Conservation (phyloP, 2,113 vertebrate genomes). For the Desmodus rotundus region DNA sequence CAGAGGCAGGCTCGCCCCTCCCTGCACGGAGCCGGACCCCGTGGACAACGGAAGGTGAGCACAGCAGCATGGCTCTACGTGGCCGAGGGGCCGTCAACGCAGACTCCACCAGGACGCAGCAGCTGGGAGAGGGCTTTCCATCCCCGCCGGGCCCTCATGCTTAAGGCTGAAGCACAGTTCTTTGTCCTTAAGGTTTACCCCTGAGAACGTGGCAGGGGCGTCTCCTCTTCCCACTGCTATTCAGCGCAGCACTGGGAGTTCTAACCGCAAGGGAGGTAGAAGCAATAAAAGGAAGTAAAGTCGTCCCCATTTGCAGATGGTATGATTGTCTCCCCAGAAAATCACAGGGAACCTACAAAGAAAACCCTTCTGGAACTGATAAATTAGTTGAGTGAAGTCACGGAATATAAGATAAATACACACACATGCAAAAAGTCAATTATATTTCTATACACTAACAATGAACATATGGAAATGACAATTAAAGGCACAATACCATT, state of each 20-base stretch:
- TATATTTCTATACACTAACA: not conserved
- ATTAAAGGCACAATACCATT: not conserved
- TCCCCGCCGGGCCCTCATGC: no score
- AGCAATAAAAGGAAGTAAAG: not conserved
- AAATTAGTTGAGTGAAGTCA: not conserved
- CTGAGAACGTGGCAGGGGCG: not conserved
- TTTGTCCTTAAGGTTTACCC: not conserved
- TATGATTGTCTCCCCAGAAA: not conserved
- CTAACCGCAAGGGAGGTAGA: not conserved
- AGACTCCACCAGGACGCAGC: no score
- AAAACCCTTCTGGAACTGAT: not conserved
- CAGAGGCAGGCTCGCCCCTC: not conserved
- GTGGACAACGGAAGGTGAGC: no score
- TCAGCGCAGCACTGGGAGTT: not conserved
- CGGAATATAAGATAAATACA: not conserved
- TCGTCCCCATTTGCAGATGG: not conserved
- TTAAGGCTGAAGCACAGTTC: not conserved
- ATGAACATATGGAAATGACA: not conserved
- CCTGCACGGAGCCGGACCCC: not conserved
- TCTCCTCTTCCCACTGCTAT: not conserved
- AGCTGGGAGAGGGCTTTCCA: not conserved
- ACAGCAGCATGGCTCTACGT: no score
- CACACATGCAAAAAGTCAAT: not conserved
- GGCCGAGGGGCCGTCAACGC: no score
- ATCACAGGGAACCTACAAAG: not conserved